A percentile compares a stretch with the other conserved stretches of the same genome.
Conservation (phyloP, 2,888 invertebrate species). For the Eurois occulta region DNA sequence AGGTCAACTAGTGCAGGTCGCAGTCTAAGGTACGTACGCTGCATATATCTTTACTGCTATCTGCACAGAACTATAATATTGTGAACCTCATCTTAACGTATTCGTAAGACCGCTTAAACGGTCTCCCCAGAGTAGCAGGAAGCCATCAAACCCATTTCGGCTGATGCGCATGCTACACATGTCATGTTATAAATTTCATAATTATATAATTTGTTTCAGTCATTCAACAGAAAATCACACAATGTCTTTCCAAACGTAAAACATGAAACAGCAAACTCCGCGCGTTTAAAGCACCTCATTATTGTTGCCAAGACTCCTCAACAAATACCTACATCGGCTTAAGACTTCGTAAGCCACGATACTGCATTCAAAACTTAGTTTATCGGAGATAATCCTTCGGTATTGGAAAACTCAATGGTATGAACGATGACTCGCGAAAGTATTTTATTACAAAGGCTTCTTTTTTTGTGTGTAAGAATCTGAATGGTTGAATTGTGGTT, state of each 20-base stretch:
- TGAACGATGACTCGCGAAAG: conserved; percentile 18
- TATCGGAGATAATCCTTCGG: conserved; percentile 56
- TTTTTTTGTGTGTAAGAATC: conserved; percentile 10
- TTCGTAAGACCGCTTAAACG: too few species aligned
- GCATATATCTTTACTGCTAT: too few species aligned
- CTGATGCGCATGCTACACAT: too few species aligned
- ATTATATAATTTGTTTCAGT: too few species aligned
- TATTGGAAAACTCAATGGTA: conserved; percentile 58
- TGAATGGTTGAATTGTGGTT: conserved; percentile 1
- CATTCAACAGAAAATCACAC: not conserved
- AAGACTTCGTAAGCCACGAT: conserved; percentile 43
- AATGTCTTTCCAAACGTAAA: not conserved
- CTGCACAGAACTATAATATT: too few species aligned
- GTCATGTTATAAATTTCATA: too few species aligned
- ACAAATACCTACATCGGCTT: conserved; percentile 43
- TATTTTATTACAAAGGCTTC: conserved; percentile 29
- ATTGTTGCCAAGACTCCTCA: conserved; percentile 37
- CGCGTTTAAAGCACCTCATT: conserved; percentile 44
- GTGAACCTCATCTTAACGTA: too few species aligned
- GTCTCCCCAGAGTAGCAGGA: too few species aligned
- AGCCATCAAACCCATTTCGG: too few species aligned
- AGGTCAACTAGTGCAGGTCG: too few species aligned
- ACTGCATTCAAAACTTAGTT: conserved; percentile 61
- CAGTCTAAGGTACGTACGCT: too few species aligned
- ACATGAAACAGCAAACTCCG: conserved; percentile 16